Conservation (phyloP, 2,888 invertebrate genomes). For the Parnassius glacialis region DNA sequence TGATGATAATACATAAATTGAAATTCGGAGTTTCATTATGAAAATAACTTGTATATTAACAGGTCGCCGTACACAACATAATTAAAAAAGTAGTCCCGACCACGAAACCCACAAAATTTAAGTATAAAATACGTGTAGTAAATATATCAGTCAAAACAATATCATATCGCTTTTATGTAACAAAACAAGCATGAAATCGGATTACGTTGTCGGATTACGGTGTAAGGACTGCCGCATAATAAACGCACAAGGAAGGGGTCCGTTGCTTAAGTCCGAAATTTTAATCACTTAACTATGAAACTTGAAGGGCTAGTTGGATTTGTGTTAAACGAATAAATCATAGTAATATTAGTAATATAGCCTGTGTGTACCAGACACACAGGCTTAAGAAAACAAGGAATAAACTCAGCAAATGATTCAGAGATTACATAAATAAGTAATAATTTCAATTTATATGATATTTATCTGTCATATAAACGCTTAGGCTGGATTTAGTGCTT, state of each 20-base stretch:
- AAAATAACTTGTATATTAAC: too few species aligned
- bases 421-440: too few species aligned
- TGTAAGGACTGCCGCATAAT: constrained; percentile 27
- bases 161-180: constrained; percentile 19
- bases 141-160: constrained; percentile 14
- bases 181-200: constrained; percentile 29
- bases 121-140: neutral
- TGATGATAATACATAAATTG: too few species aligned
- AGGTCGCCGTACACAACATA: neutral
- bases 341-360: too few species aligned
- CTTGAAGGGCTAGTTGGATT: neutral
- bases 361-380: too few species aligned
- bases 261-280: constrained; percentile 32
- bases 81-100: neutral
- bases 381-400: too few species aligned
- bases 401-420: too few species aligned
- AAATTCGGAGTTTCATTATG: too few species aligned
- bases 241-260: constrained; percentile 23
- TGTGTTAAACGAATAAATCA: too few species aligned
- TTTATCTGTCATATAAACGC: too few species aligned
- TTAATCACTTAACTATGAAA: constrained; percentile 18
- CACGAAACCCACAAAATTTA: neutral
- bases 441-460: too few species aligned
- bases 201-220: constrained; percentile 38
- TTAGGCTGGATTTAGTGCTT: too few species aligned